A percentile compares a stretch with the other conserved stretches of the same genome.
Conservation (phyloP, 2,113 vertebrate genomes). For the Hippocampus abdominalis region DNA sequence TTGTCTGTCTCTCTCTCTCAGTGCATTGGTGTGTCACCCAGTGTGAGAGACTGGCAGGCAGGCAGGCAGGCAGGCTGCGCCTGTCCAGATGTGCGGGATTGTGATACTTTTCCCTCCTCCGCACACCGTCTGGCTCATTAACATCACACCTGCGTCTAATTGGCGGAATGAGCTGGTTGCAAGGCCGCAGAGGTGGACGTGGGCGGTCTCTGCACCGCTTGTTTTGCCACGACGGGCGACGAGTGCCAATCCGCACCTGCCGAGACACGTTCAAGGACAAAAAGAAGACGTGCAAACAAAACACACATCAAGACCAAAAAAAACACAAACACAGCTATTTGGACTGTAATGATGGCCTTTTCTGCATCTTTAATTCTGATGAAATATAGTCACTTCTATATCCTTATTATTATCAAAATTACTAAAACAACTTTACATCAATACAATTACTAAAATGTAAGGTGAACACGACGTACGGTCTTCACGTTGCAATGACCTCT, state of each 20-base stretch:
- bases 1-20: neutral
- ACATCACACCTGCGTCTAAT: constrained; percentile 81
- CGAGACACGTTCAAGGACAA: neutral
- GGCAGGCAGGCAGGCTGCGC: constrained; percentile 53
- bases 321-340: neutral
- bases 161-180: constrained; percentile 77
- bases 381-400: too few species aligned
- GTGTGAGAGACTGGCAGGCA: constrained; percentile 60
- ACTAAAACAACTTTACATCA: too few species aligned
- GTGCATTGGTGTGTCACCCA: constrained; percentile 51
- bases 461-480: neutral
- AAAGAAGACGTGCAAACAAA: neutral
- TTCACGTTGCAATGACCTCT: neutral
- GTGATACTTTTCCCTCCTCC: constrained; percentile 78
- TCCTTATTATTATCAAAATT: too few species aligned
- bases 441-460: neutral
- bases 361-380: too few species aligned
- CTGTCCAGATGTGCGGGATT: constrained; percentile 78
- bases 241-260: constrained; percentile 10
- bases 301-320: neutral
- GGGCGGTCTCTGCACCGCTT: constrained; percentile 30
- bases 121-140: constrained; percentile 74
- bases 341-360: too few species aligned
- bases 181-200: constrained; percentile 66
- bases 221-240: constrained; percentile 47